Evolutionary conservation across 2,797 vertebrate species (phyloP), one percentile per base, ranked within the genome.

Genomic region (Ambastaia sidthimunki): DNA sequence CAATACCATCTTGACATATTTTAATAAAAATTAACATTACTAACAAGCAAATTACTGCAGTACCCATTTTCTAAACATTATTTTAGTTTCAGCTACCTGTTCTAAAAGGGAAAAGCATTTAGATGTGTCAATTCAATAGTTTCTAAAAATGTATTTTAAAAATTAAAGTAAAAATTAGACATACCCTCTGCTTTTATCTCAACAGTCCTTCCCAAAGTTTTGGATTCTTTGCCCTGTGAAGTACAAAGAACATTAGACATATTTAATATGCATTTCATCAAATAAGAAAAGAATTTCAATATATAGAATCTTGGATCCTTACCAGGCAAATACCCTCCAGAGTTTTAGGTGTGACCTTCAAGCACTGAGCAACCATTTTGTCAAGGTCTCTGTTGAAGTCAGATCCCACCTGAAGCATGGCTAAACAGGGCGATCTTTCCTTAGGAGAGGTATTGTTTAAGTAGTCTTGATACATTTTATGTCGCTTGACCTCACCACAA

Each of bases 311-410:
- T 59, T 10, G 7, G 7, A 21, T 16, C 85, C 91, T 41, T 91
- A 95, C 94, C 92, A 95, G 82, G 85, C 93, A 94, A 75, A 94
- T 94, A 0, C 93, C 94, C 83, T 95, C 94, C 83, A 94, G 81
- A 13, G 93, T 92, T 69, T 95, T 93, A 0, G 94, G 94, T 16
- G 94, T 94, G 16, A 94, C 84, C 85, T 94, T 94, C 86, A 95
- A 77, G 84, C 94, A 95, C 89, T 93, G 93, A 71, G 86, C 83
- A 73, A 95, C 94, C 94, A 95, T 95, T 74, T 92, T 90, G 84
- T 95, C 94, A 65, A 94, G 88, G 84, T 95, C 94, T 86, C 94
- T 89, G 88, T 72, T 92, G 80, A 94, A 94, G 90, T 94, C 91
- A 0, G 91, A 90, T 86, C 93, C 91, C 77, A 94, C 93, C 63